A percentile compares a stretch with the other conserved stretches of the same genome.
Conservation (phyloP, 2,113 vertebrate species). For the Myxocyprinus asiaticus region DNA sequence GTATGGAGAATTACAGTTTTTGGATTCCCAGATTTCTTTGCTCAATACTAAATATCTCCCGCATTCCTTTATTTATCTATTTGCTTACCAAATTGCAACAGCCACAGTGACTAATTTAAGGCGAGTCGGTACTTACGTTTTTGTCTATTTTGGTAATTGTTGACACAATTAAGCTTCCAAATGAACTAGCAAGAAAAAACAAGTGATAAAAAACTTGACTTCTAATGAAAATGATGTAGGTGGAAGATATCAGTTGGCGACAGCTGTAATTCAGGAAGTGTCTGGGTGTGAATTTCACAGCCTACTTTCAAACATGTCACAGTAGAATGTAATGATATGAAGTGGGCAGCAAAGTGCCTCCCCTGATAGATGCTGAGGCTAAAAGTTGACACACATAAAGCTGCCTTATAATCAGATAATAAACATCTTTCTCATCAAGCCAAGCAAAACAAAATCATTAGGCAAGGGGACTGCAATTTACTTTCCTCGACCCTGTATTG, state of each 20-base stretch:
- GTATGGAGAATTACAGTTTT: neutral
- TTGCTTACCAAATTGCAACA: too few species aligned
- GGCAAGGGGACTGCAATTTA: conserved; percentile 85
- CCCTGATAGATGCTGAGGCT: conserved; percentile 22
- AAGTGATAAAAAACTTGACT: neutral
- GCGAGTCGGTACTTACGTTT: neutral
- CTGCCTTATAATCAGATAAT: conserved; percentile 77
- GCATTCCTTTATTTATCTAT: neutral
- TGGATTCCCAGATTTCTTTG: neutral
- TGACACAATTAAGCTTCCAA: neutral
- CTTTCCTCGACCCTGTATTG: conserved; percentile 90
- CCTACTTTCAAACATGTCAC: conserved; percentile 3
- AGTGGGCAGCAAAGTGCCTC: conserved; percentile 23
- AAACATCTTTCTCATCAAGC: conserved; percentile 83
- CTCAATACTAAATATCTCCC: neutral
- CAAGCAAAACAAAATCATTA: conserved; percentile 84
- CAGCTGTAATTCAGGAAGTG: conserved; percentile 16
- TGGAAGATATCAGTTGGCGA: conserved; percentile 4
- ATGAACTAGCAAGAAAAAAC: neutral
- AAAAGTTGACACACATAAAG: conserved; percentile 56
- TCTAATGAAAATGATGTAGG: conserved; percentile 38
- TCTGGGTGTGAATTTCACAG: conserved; percentile 31
- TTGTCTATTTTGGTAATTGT: conserved; percentile 8
- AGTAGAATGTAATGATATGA: conserved; percentile 18
- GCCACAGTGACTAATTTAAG: neutral